Conservation (phyloP, 2,888 invertebrate genomes). For the Philaethria dido region DNA sequence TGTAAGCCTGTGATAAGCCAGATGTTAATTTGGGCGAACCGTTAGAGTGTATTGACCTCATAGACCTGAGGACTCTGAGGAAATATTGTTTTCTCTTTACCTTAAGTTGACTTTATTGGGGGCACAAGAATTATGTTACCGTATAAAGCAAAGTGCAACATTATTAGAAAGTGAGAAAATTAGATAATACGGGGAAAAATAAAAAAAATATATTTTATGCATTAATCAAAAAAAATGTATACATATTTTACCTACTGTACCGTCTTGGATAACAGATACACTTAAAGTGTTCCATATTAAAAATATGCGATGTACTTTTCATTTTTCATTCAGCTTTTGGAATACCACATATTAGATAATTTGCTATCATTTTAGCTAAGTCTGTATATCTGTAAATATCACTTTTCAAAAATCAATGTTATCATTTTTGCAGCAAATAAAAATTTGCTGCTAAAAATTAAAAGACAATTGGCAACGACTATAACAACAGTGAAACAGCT, state of each 20-base stretch:
- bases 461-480: constrained; percentile 5
- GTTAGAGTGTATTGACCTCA: neutral
- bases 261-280: too few species aligned
- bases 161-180: neutral
- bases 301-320: too few species aligned
- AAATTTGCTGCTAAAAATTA: constrained; percentile 6
- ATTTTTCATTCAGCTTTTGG: too few species aligned
- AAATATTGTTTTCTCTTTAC: neutral
- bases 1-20: neutral
- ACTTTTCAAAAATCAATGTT: neutral
- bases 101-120: neutral
- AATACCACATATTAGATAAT: too few species aligned
- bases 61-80: neutral
- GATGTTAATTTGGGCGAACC: neutral
- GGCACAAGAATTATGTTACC: neutral
- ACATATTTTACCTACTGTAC: too few species aligned
- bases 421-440: too few species aligned
- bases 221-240: too few species aligned
- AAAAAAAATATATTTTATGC: neutral
- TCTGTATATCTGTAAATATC: neutral
- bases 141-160: neutral
- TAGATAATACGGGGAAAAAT: neutral
- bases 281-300: too few species aligned
- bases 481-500: neutral
- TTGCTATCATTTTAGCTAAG: too few species aligned